Conservation (phyloP, 2,797 vertebrate species). For the Anolis apletophallus region DNA sequence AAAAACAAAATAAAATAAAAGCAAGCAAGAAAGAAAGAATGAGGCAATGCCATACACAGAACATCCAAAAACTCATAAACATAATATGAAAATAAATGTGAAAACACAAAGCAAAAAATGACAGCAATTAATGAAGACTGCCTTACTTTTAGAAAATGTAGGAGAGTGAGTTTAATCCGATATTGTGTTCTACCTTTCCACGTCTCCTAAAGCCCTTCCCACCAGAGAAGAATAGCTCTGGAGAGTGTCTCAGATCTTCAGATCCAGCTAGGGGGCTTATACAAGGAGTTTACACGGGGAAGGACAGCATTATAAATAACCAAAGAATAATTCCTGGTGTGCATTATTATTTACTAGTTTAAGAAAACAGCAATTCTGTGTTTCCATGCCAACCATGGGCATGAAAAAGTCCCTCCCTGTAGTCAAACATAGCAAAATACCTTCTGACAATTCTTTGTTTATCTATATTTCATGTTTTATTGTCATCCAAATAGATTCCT, state of each 20-base stretch:
- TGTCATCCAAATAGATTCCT: not conserved
- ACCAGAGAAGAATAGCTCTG: not conserved
- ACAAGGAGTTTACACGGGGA: not conserved
- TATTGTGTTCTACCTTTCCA: not conserved
- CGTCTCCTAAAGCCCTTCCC: not conserved
- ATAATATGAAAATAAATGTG: constrained; percentile 30
- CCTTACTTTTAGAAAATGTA: not conserved
- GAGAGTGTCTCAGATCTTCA: not conserved
- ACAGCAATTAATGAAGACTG: not conserved
- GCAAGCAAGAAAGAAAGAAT: constrained; percentile 44
- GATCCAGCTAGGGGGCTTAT: not conserved
- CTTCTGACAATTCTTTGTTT: not conserved
- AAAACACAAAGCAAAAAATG: constrained; percentile 46
- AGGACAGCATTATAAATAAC: not conserved
- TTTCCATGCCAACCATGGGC: not conserved
- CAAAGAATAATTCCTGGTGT: too few species aligned
- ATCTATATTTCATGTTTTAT: not conserved
- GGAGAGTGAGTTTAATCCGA: not conserved
- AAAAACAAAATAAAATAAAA: not conserved
- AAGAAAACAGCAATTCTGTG: not conserved
- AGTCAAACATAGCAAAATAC: not conserved
- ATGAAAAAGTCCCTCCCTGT: too few species aligned
- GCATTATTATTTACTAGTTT: not conserved
- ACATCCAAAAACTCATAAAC: constrained; percentile 32
- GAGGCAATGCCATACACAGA: constrained; percentile 21